phyloP scores from a whole-genome alignment of 2,888 invertebrate genomes.

The Eupithecia centaureata region DNA sequence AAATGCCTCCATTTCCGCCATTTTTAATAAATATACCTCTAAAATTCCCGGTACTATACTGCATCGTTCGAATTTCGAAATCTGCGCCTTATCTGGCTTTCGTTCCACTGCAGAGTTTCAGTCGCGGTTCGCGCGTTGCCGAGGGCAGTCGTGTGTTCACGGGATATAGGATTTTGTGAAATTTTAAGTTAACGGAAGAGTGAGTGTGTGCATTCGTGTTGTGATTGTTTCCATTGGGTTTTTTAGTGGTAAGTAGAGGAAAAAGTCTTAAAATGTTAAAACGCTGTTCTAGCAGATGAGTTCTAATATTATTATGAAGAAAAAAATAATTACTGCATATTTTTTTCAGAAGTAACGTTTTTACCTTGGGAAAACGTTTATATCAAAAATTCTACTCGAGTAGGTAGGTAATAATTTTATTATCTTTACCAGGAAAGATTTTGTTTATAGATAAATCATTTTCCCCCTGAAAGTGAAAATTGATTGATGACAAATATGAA shows the following conservation, averaged over 20 bases:
- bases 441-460: neutral
- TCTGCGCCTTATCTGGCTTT: constrained; percentile 24
- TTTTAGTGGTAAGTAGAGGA: constrained; percentile 23
- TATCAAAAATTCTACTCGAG: neutral
- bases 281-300: neutral
- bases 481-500: neutral
- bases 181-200: constrained; percentile 22
- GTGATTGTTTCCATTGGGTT: constrained; percentile 15
- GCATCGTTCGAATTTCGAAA: constrained; percentile 31
- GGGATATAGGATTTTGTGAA: constrained; percentile 8
- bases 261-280: neutral
- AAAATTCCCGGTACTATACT: constrained; percentile 18
- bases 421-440: neutral
- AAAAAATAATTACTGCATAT: too few species aligned
- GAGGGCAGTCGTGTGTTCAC: constrained; percentile 12
- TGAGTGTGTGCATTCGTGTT: constrained; percentile 25
- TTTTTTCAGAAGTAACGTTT: too few species aligned
- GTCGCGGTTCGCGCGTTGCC: constrained; percentile 11
- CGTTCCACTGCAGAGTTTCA: constrained; percentile 31
- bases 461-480: neutral
- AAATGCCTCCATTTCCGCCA: neutral
- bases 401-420: neutral
- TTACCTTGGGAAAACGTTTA: neutral
- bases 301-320: neutral
- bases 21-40: neutral